phyloP scores from a whole-genome alignment of 2,113 vertebrate genomes.

The Aldabrachelys gigantea region DNA sequence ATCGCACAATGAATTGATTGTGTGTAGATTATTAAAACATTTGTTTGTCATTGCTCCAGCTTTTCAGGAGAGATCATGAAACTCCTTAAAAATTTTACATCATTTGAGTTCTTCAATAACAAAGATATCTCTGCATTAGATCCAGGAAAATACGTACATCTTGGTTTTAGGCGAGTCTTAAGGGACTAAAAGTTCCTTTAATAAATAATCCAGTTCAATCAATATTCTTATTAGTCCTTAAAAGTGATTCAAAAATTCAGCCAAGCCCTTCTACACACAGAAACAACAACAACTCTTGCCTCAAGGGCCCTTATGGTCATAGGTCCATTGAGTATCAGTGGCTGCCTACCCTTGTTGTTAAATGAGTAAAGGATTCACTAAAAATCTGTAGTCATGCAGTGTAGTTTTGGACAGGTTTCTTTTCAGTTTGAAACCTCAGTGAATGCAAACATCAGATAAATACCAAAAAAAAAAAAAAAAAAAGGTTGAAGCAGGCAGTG shows the following conservation, averaged over 20 bases:
- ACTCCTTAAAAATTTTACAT: neutral
- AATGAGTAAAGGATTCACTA: constrained; percentile 28
- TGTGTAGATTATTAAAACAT: neutral
- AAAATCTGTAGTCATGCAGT: neutral
- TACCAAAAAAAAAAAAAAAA: neutral
- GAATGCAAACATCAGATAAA: constrained; percentile 19
- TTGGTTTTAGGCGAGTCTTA: neutral
- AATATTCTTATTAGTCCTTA: constrained; percentile 20
- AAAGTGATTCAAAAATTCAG: neutral
- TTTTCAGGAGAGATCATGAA: neutral
- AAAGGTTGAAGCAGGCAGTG: neutral
- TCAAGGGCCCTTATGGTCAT: constrained; percentile 39
- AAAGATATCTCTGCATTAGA: neutral
- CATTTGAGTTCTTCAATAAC: neutral
- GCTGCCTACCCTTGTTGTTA: neutral
- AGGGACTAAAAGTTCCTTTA: neutral
- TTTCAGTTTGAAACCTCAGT: constrained; percentile 1
- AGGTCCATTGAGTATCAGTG: neutral
- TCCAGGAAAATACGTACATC: neutral
- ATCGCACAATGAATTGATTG: neutral
- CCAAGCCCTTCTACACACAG: neutral
- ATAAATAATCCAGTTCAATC: neutral
- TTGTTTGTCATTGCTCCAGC: neutral
- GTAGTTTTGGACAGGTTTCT: constrained; percentile 18
- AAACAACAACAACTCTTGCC: constrained; percentile 21